These are phyloP conservation scores for Parambassis ranga DNA, from an alignment of 2,797 vertebrate genomes.

Conservation along the genomic window DNA sequence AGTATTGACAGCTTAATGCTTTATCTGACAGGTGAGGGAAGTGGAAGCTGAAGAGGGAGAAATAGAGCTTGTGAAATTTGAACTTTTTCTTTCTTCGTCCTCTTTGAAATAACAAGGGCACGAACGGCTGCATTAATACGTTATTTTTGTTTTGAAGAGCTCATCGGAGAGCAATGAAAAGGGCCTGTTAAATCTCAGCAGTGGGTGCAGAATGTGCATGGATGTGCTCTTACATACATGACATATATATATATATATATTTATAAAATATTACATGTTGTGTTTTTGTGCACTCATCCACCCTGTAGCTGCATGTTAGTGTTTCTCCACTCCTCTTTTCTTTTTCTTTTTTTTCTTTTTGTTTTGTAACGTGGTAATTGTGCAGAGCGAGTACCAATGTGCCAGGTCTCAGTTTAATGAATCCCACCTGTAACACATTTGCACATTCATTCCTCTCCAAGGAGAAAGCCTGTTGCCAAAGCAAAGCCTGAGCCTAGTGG, in stretches of 20 bases:
- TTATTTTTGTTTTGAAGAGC: constrained; percentile 68
- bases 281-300: constrained; percentile 24
- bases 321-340: constrained; percentile 56
- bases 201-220: constrained; percentile 23
- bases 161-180: constrained; percentile 74
- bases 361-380: constrained; percentile 72
- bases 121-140: constrained; percentile 63
- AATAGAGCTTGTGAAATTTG: constrained; percentile 54
- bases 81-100: constrained; percentile 69
- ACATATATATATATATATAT: constrained; percentile 16
- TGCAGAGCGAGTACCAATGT: constrained; percentile 70
- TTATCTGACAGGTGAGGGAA: constrained; percentile 37
- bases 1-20: constrained; percentile 38
- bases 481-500: constrained; percentile 69
- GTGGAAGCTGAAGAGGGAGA: constrained; percentile 31
- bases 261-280: constrained; percentile 36
- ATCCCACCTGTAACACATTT: constrained; percentile 83
- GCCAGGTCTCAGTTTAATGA: constrained; percentile 80
- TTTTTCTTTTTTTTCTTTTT: too few species aligned
- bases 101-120: constrained; percentile 68
- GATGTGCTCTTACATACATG: background rate
- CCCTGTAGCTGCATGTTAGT: constrained; percentile 33
- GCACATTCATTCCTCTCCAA: constrained; percentile 78
- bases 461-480: constrained; percentile 76
- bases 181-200: constrained; percentile 64